Base-by-base conservation (phyloP, 2,888 invertebrate species). In the Lomographa bimaculata region DNA sequence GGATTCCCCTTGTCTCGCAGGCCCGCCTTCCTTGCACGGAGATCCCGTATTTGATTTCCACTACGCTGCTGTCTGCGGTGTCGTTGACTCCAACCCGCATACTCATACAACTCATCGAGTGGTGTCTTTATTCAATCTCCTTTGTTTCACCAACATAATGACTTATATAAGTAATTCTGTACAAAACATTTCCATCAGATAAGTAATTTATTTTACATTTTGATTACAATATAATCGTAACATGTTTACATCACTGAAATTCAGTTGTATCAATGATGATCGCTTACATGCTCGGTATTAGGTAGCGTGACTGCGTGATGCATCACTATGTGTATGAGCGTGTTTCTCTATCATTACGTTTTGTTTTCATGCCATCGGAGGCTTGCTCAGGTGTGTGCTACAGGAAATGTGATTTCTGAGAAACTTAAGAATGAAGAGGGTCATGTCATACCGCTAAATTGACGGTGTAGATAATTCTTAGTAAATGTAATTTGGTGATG, bases 341-440 rank as follows among this genome's bases (percentile, higher is more conserved):
- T 39, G 41, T 43, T 50, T 48, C 41, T 42, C 5, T 38, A 39
- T 24, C 21, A 32, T 40, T 44, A 40, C 23, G 39, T 37, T 47
- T 37, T 48, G 38, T 48, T 40, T 42, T 46, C 47, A 37, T 38
- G 50, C 47, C 51, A 56, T 50, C 25, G 12, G 43, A 48, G 49
- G 47, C 37, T 49, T 37, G 43, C 41, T 50, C 56, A 57, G 55
- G 56, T 57, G 54, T 33, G 37, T 32, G 32, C 57, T 54, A 57
- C 41, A 36, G 50, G 61, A 60, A 64, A 47, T 42, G 35, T 36
- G 24, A 37, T 39, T 60, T 55, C 61, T 50, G 39, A 39, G 52
- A 54, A 63, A 41, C 45, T 35, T 23, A 19, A 24, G 23, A 37
- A 26, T 10, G 37, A 38, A 26, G 25, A 37, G 20, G 24, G 27